These are phyloP conservation scores for Columba janthina DNA, from an alignment of 2,113 vertebrate genomes.

Conservation along the genomic window DNA sequence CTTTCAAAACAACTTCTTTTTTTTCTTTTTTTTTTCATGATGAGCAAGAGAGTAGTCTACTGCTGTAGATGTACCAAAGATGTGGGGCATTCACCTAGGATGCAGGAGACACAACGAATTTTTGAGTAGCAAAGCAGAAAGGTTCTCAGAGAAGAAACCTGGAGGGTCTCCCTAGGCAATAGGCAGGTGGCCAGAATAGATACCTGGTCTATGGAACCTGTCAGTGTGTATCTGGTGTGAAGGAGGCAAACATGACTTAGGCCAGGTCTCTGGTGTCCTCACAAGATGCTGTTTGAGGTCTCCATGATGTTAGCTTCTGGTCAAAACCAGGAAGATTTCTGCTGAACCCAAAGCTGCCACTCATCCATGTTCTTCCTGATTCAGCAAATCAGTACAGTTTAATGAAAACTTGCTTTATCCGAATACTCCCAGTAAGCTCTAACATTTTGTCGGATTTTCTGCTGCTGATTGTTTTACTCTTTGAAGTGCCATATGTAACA, in stretches of 20 bases:
- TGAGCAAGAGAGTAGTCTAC: neutral
- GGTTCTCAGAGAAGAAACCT: neutral
- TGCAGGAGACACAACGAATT: neutral
- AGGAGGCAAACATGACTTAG: neutral
- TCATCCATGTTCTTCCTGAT: neutral
- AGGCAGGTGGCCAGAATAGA: neutral
- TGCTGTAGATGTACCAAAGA: neutral
- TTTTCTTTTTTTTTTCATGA: fast-evolving
- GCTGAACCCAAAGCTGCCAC: neutral
- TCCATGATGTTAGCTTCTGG: neutral
- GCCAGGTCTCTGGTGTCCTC: neutral
- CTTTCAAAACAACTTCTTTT: neutral
- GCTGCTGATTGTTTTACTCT: neutral
- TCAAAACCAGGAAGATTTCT: neutral
- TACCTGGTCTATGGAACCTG: fast-evolving
- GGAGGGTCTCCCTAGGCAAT: neutral
- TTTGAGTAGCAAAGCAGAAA: neutral
- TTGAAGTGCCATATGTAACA: neutral
- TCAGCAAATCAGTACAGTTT: neutral
- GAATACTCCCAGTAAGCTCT: neutral
- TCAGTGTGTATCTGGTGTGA: neutral
- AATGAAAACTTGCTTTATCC: neutral
- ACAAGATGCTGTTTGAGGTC: neutral
- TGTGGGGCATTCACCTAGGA: neutral
- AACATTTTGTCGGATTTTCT: neutral